Conservation (phyloP, 2,797 vertebrate genomes). For the Sternotherus odoratus region DNA sequence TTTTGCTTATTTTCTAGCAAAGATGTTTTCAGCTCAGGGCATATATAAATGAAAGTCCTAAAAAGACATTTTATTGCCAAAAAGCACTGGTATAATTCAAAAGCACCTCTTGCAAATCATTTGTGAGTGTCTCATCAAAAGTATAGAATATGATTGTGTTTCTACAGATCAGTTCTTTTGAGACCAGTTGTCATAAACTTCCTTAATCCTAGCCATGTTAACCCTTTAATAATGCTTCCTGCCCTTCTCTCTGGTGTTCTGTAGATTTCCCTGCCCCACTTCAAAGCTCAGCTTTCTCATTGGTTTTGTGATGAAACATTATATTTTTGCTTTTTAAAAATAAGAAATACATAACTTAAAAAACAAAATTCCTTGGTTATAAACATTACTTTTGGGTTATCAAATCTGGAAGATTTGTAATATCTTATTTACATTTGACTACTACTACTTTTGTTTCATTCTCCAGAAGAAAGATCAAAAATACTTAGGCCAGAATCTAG, state of each 20-base stretch:
- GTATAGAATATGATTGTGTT: slow-evolving; percentile 65
- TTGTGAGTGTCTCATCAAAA: slow-evolving; percentile 79
- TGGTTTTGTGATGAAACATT: slow-evolving; percentile 65
- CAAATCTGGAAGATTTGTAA: slow-evolving; percentile 26
- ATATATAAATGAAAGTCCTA: slow-evolving; percentile 64
- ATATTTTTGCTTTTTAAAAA: slow-evolving; percentile 48
- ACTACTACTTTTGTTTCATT: slow-evolving; percentile 19
- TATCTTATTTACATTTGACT: slow-evolving; percentile 35
- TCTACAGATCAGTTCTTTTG: slow-evolving; percentile 54
- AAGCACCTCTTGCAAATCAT: slow-evolving; percentile 72
- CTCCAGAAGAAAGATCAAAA: not conserved
- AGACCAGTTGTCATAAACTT: slow-evolving; percentile 63
- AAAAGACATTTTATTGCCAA: slow-evolving; percentile 72
- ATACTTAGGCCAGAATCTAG: not conserved
- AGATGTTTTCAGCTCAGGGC: slow-evolving; percentile 64
- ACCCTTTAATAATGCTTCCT: slow-evolving; percentile 58
- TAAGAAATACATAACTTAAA: slow-evolving; percentile 36
- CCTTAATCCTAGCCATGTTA: slow-evolving; percentile 65
- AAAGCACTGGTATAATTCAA: slow-evolving; percentile 77
- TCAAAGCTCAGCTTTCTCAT: slow-evolving; percentile 43
- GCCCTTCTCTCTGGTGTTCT: slow-evolving; percentile 45
- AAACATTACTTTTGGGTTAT: slow-evolving; percentile 25
- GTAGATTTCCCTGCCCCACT: slow-evolving; percentile 43
- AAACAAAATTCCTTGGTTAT: slow-evolving; percentile 20
- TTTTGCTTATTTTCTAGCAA: slow-evolving; percentile 63